These are phyloP conservation scores for Oxyteleia sp. DNA, from an alignment of 2,888 invertebrate species.

Conservation along the genomic window DNA sequence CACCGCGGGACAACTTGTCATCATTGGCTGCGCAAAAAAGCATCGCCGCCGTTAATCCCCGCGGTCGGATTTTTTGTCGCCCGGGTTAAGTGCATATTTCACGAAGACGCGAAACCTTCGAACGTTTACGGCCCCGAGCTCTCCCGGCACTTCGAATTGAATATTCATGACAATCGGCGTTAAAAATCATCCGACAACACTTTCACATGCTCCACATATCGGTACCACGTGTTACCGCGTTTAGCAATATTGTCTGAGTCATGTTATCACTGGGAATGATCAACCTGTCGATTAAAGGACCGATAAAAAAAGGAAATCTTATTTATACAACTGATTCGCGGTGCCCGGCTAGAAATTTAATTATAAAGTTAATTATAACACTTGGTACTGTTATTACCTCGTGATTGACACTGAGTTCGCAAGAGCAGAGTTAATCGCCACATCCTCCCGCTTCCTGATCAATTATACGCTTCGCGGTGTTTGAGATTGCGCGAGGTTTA, in stretches of 20 bases:
- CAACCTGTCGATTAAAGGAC: conserved; percentile 39
- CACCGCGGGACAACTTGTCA: conserved; percentile 82
- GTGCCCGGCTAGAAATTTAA: conserved; percentile 54
- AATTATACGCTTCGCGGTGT: conserved; percentile 22
- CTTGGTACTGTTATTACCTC: conserved; percentile 20
- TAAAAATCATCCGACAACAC: conserved; percentile 34
- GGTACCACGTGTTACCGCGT: conserved; percentile 10
- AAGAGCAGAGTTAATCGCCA: conserved; percentile 34
- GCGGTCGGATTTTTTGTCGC: conserved; percentile 32
- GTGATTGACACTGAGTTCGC: conserved; percentile 56
- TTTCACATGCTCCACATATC: conserved; percentile 45
- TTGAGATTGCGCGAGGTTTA: conserved; percentile 31
- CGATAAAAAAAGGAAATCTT: conserved; percentile 38
- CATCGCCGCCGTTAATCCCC: conserved; percentile 52
- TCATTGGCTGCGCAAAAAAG: conserved; percentile 51
- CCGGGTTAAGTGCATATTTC: conserved; percentile 47
- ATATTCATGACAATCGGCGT: conserved; percentile 31
- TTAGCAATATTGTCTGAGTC: conserved; percentile 40
- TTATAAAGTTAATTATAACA: conserved; percentile 51
- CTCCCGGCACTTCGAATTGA: conserved; percentile 10
- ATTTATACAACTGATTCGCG: conserved; percentile 41
- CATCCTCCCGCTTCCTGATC: conserved; percentile 31
- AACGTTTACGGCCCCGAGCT: conserved; percentile 13
- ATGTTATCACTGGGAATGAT: conserved; percentile 25
- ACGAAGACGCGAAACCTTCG: conserved; percentile 25